phyloP scores from a whole-genome alignment of 2,888 invertebrate genomes.

The Frankliniella intonsa region DNA sequence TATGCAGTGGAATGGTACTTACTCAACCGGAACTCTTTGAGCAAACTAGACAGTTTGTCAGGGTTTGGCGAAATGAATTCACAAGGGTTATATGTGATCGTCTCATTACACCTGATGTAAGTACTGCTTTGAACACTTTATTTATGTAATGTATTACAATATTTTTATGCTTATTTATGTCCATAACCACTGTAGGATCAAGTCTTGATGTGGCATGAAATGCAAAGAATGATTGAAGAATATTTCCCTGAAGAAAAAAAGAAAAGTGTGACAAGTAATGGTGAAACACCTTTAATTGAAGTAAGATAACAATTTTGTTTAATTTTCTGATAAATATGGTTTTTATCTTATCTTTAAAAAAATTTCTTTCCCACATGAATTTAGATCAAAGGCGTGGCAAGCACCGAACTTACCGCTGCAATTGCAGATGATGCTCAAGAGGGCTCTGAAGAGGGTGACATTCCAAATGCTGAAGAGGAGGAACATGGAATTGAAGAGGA shows the following conservation, averaged over 20 bases:
- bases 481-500: constrained; percentile 39
- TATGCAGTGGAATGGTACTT: constrained; percentile 74
- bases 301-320: background rate
- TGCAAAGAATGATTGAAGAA: constrained; percentile 57
- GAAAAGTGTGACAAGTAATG: background rate
- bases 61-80: constrained; percentile 91
- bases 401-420: background rate
- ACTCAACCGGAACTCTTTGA: constrained; percentile 68
- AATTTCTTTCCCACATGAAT: background rate
- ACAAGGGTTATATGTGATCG: constrained; percentile 81
- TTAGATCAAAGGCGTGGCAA: background rate
- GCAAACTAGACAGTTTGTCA: constrained; percentile 63
- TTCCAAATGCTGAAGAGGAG: constrained; percentile 44
- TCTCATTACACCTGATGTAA: constrained; percentile 62
- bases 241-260: constrained; percentile 51
- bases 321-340: background rate
- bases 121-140: constrained; percentile 31
- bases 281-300: background rate
- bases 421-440: constrained; percentile 46
- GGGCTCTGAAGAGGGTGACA: constrained; percentile 30
- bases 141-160: constrained; percentile 19
- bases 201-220: constrained; percentile 55
- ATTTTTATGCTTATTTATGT: background rate
- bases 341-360: background rate
- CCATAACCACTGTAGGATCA: constrained; percentile 55